A percentile compares a stretch with the other conserved stretches of the same genome.
phyloP scores from a whole-genome alignment of 2,888 invertebrate species.

The Drosophila anomalata region DNA sequence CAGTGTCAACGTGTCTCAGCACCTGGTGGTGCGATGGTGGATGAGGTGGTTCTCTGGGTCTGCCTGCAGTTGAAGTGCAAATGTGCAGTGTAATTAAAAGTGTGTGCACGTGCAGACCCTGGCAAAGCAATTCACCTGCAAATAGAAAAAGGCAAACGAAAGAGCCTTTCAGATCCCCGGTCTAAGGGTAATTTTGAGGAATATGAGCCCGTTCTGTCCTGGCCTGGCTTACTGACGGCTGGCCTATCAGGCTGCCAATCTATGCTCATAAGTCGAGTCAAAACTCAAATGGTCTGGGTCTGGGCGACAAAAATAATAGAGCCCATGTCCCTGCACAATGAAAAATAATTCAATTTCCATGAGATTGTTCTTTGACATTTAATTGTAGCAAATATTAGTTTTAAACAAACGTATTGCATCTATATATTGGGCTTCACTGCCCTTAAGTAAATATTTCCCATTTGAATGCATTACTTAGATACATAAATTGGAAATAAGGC shows the following conservation, averaged over 20 bases:
- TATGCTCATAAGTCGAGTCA: conserved; percentile 29
- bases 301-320: conserved; percentile 24
- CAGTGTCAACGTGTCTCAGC: conserved; percentile 36
- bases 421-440: not conserved
- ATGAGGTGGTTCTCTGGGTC: conserved; percentile 23
- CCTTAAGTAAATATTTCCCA: not conserved
- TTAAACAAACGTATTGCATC: not conserved
- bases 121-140: conserved; percentile 39
- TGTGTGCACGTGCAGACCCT: conserved; percentile 41
- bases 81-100: conserved; percentile 76
- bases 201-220: conserved; percentile 45
- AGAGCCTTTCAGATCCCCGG: conserved; percentile 25
- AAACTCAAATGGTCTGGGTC: not conserved
- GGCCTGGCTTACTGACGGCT: conserved; percentile 42
- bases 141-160: conserved; percentile 51
- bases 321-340: not conserved
- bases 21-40: conserved; percentile 33
- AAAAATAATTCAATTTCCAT: not conserved
- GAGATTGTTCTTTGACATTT: not conserved
- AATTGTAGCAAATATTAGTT: not conserved
- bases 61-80: conserved; percentile 70
- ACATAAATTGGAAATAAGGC: not conserved
- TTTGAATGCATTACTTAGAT: conserved; percentile 1
- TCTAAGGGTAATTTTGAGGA: conserved; percentile 58
- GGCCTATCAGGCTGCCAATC: conserved; percentile 34